Conservation (phyloP, 1,140 invertebrate genomes). For the Harpegnathos saltator region DNA sequence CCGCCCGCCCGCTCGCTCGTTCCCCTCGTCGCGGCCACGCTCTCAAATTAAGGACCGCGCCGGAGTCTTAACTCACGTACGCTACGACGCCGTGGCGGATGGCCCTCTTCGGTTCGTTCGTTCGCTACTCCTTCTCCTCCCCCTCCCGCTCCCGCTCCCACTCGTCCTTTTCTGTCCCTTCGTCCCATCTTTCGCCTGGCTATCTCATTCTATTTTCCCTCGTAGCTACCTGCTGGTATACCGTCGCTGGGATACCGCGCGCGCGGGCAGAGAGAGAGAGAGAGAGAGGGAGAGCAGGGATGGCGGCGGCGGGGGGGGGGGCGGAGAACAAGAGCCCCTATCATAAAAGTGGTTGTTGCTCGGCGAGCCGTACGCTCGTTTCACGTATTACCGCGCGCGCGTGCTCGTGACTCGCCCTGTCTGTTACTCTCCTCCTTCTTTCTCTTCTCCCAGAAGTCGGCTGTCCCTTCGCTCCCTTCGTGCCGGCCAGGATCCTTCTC, state of each 20-base stretch:
- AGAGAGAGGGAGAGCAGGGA: too few relatives aligned
- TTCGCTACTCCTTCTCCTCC: background rate
- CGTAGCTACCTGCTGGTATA: conserved; percentile 45
- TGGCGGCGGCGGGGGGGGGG: too few relatives aligned
- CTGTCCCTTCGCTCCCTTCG: conserved; percentile 11
- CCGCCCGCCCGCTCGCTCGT: too few relatives aligned
- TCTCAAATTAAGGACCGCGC: conserved; percentile 58
- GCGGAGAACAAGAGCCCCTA: too few relatives aligned
- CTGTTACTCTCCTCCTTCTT: conserved; percentile 1
- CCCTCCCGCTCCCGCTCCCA: background rate
- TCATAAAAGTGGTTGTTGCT: conserved; percentile 71
- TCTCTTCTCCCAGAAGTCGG: background rate
- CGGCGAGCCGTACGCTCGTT: conserved; percentile 51
- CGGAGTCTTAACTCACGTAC: conserved; percentile 58
- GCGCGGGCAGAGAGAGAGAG: conserved; percentile 25
- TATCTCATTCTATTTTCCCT: conserved; percentile 60
- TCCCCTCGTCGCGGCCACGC: background rate
- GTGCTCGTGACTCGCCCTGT: conserved; percentile 23
- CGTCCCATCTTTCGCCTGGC: background rate
- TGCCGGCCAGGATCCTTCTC: background rate
- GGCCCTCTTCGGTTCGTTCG: conserved; percentile 16
- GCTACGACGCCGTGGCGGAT: conserved; percentile 20
- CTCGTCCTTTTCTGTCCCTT: background rate
- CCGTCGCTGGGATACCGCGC: conserved; percentile 43
- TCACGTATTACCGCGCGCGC: conserved; percentile 53